A percentile compares a stretch with the other conserved stretches of the same genome.
Conservation (phyloP, 2,888 invertebrate genomes). For the Tenodera sinensis region DNA sequence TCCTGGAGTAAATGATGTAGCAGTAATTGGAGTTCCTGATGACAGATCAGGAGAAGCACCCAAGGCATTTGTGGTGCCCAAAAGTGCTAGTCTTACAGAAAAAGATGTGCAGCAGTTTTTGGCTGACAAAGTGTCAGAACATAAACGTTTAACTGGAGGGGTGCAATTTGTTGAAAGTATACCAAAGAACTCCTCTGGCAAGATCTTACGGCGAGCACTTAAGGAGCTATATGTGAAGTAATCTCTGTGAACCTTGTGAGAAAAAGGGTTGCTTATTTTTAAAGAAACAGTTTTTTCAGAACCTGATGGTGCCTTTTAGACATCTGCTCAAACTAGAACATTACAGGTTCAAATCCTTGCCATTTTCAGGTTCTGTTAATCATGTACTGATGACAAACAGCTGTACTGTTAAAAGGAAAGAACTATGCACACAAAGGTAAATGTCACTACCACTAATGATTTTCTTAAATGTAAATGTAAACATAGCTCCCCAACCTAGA, state of each 20-base stretch:
- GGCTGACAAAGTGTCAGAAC: constrained; percentile 14
- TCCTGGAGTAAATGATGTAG: constrained; percentile 73
- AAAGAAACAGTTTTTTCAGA: no score
- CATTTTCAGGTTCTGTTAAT: no score
- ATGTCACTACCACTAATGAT: no score
- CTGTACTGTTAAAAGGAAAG: no score
- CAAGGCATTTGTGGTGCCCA: constrained; percentile 65
- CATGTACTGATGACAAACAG: no score
- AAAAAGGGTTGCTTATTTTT: no score
- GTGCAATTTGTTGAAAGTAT: constrained; percentile 65
- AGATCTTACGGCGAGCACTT: constrained; percentile 68
- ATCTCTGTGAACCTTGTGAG: not conserved
- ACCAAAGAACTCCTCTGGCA: constrained; percentile 72
- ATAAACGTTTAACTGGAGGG: constrained; percentile 52
- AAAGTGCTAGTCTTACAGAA: constrained; percentile 46
- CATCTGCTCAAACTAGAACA: no score
- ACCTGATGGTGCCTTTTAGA: no score
- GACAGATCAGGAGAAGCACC: constrained; percentile 68
- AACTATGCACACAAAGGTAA: no score
- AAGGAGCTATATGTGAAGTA: not conserved
- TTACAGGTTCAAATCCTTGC: no score
- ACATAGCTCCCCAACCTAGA: no score
- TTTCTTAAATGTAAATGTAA: no score
- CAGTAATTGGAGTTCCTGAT: constrained; percentile 75
- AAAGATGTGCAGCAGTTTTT: constrained; percentile 40